Evolutionary conservation across 2,113 vertebrate species (phyloP).

Genomic region (Paralichthys olivaceus): DNA sequence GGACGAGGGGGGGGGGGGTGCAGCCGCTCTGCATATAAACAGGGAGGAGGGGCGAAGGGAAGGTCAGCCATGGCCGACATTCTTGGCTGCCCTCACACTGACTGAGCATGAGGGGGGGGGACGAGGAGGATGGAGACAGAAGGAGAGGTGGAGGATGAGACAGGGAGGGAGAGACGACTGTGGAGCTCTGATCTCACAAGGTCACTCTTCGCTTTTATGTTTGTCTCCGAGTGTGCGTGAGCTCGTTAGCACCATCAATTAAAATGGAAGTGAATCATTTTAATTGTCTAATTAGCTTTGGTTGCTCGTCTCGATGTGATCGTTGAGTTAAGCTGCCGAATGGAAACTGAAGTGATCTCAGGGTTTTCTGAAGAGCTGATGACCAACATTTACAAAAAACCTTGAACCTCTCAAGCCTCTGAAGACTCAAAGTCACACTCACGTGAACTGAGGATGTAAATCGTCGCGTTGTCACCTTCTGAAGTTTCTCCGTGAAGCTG

Average conservation of each 20-base stretch:
- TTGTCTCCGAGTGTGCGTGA: neutral
- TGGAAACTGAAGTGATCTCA: no score
- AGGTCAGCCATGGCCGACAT: constrained; percentile 66
- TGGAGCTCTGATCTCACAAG: neutral
- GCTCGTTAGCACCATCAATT: neutral
- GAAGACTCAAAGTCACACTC: no score
- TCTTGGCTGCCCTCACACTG: constrained; percentile 53
- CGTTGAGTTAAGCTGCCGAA: no score
- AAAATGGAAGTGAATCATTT: neutral
- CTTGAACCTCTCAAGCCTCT: no score
- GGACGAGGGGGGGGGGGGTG: neutral
- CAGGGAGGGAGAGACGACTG: neutral
- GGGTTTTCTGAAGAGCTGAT: no score
- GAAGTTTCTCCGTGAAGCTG: neutral
- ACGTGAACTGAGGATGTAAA: no score
- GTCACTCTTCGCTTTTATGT: constrained; percentile 20
- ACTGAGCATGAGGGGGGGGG: constrained; percentile 17
- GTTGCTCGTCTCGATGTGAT: no score
- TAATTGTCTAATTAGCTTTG: neutral
- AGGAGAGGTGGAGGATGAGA: constrained; percentile 12
- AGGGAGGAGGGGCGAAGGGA: constrained; percentile 50
- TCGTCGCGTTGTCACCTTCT: no score
- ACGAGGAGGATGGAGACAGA: no score
- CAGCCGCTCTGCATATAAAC: constrained; percentile 39
- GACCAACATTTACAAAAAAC: no score